These are phyloP conservation scores for Acleris literana DNA, from an alignment of 2,888 invertebrate species.

Conservation along the genomic window DNA sequence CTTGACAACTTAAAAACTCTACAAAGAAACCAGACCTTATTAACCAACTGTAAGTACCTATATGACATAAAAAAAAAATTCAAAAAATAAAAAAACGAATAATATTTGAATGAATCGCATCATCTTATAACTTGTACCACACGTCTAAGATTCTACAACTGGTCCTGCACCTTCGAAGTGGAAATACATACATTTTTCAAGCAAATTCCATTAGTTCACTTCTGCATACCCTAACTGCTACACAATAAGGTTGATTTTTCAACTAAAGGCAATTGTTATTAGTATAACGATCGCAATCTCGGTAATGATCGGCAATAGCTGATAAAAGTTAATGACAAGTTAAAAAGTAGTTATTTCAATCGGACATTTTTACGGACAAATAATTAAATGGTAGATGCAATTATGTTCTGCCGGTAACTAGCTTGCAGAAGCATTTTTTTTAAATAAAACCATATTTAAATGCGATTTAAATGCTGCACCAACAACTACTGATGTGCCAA, in stretches of 20 bases:
- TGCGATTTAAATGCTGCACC: too few relatives aligned
- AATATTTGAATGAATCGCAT: neutral
- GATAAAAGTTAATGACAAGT: conserved; percentile 33
- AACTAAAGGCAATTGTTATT: conserved; percentile 2
- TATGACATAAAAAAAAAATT: too few relatives aligned
- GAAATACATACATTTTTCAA: conserved; percentile 29
- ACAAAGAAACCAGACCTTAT: too few relatives aligned
- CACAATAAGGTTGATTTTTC: conserved; percentile 15
- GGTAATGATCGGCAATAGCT: conserved; percentile 39
- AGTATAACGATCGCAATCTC: conserved; percentile 41
- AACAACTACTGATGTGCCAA: too few relatives aligned
- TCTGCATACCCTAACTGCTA: conserved; percentile 3
- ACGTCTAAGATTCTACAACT: conserved; percentile 11
- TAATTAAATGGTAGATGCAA: neutral
- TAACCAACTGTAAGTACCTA: too few relatives aligned
- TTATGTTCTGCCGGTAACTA: neutral
- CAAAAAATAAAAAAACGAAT: too few relatives aligned
- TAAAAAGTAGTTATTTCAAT: conserved; percentile 30
- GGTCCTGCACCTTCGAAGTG: conserved; percentile 11
- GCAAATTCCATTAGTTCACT: conserved; percentile 7
- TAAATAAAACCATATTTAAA: too few relatives aligned
- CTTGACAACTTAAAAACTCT: too few relatives aligned
- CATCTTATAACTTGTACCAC: conserved; percentile 7
- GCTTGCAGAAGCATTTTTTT: neutral
- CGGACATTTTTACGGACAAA: conserved; percentile 14